Evolutionary conservation across 1,140 invertebrate genomes (phyloP).

Genomic region (Araneus ventricosus): DNA sequence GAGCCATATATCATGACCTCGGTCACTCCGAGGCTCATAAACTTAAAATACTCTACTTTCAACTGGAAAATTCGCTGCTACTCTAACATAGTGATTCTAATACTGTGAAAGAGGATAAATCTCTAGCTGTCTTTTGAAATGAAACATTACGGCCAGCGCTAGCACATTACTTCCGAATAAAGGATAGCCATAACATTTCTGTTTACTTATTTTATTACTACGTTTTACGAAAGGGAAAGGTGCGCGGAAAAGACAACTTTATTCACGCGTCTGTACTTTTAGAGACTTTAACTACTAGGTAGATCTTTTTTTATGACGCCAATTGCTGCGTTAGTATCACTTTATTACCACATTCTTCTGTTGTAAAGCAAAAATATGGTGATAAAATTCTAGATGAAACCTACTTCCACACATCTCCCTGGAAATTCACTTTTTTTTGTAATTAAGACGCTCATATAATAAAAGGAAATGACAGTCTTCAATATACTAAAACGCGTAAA

Average conservation of each 20-base stretch:
- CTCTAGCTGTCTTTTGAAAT: background rate
- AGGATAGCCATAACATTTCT: background rate
- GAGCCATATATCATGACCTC: background rate
- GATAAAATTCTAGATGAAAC: slow-evolving; percentile 22
- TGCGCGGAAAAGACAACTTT: background rate
- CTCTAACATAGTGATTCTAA: background rate
- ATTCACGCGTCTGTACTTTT: slow-evolving; percentile 25
- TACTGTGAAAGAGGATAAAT: background rate
- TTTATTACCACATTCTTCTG: slow-evolving; percentile 54
- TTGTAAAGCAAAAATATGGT: background rate
- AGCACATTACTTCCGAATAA: background rate
- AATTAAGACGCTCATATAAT: background rate
- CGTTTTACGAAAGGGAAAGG: background rate
- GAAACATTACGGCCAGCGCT: background rate
- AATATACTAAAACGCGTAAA: background rate
- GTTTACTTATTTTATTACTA: background rate
- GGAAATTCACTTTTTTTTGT: background rate
- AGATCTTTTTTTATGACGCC: slow-evolving; percentile 58
- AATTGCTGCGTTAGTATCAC: slow-evolving; percentile 40
- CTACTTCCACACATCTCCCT: background rate
- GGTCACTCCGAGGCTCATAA: background rate
- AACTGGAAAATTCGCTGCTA: background rate
- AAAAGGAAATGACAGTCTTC: background rate
- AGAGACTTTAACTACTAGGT: slow-evolving; percentile 51
- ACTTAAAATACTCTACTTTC: background rate